Evolutionary conservation across 2,113 vertebrate genomes (phyloP), one percentile per base, ranked within the genome.

Genomic region (Cochlearius cochlearius): DNA sequence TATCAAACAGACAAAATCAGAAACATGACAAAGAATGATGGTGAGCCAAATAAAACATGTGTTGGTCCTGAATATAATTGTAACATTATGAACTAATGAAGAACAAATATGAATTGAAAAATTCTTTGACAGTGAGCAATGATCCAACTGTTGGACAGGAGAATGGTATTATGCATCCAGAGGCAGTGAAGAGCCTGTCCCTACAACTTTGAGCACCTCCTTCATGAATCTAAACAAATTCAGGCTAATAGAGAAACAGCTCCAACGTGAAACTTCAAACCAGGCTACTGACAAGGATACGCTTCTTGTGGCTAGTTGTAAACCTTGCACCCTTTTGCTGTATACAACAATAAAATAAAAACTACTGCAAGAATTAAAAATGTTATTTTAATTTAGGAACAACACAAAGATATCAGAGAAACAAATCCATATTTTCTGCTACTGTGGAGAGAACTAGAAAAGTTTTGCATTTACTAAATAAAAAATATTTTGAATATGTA

Each of bases 31-130:
- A 97, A 96, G 62, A 90, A 79, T 3, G 56, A 75, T 56, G 34
- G 52, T 11, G n/a, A 94, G 94, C 90, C 94, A 97, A 97, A 85
- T 41, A 77, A 92, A 88, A 85, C 96, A 96, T 88, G 49, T 93
- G 95, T 52, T 90, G 60, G 23, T 60, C 75, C 67, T 87, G 83
- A 80, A 83, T 59, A 60, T 59, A 94, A 88, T 25, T 86, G 58
- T 49, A 94, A 88, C 85, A 52, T 81, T 81, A 75, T 75, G 91
- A 85, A 77, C 39, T 88, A 88, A 92, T 45, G 58, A 89, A 88
- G 68, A 95, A 62, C 49, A 88, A 95, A 72, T 25, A 91, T 15
- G 34, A 94, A 88, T 20, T 55, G 74, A 83, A 92, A 88, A 86
- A 69, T 87, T 94, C 81, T 90, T 92, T 95, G 72, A 39, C 29